Base-by-base conservation (phyloP, 2,113 vertebrate species). In the Trogon surrucura region DNA sequence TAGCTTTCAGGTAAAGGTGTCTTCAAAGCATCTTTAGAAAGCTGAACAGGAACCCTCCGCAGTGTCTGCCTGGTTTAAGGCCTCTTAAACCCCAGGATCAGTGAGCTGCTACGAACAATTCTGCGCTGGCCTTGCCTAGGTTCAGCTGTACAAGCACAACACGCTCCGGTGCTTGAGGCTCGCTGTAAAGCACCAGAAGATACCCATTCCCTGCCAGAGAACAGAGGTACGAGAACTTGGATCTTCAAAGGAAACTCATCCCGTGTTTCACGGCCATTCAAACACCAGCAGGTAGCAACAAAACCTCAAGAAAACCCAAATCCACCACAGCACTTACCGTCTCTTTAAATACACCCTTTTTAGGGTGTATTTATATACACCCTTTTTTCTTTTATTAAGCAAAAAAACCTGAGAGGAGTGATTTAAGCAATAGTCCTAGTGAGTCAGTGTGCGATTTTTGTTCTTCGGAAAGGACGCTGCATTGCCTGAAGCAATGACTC, bases 21-120 rank as follows among this genome's bases (percentile, higher is more conserved):
- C 61, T 81, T 56, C 87, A 93, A 95, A 95, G 89, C 80, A 53
- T 96, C 93, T 95, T 97, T 85, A 78, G 86, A 19, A 84, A 95
- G 91, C 77, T n/a, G 86, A 86, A 26, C 78, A 64, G 54, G 60
- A 93, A 67, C 34, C 88, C 80, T 88, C 51, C 64, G 53, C 75
- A 78, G 38, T 3, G 30, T 34, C 84, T 51, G 80, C 38, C 84
- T 84, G 65, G 73, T 45, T 89, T 92, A 95, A 93, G 45, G 30
- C 45, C 91, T 53, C 73, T 84, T 60, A 36, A 95, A 85, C 36
- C 89, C 86, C 19, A 25, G 82, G 84, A 85, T 96, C 87, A 96
- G 53, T 9, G 56, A 91, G 74, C 71, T 85, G 56, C 84, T 60
- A 16, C 66, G 18, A 45, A 45, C 47, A 50, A 56, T 13, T 20